Base-by-base conservation (phyloP, 1,140 invertebrate genomes). In the Belonocnema kinseyi region DNA sequence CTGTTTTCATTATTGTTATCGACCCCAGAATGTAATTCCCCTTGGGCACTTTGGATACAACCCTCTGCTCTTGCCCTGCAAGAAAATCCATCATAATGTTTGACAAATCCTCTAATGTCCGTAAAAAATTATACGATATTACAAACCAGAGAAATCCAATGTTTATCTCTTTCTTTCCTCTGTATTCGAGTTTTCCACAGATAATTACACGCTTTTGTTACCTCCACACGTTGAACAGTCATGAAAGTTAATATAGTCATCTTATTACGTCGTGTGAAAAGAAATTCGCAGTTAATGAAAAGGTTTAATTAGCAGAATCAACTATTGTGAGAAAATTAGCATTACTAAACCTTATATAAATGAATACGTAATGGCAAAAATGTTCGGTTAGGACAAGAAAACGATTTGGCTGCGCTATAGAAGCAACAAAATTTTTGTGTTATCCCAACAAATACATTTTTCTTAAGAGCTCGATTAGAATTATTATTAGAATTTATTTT, bases 21-120 rank as follows among this genome's bases (percentile, higher is more conserved):
- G 14, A 21, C 40, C 40, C 21, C 33, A 40, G 61, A 33, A 66
- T 66, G 40, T 66, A n/a, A 66, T 66, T 66, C 61, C 40, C 40
- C 61, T 33, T n/a, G 61, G 61, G 61, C 13, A 26, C 33, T 66
- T 66, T 66, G 46, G 61, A 40, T 66, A 66, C 61, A 66, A 40
- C 61, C 61, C 26, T 46, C 58, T 33, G 33, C 26, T 21, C 19
- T 56, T 56, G n/a, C 12, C 40, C 40, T 46, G 26, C 13, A 16
- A 16, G 21, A 61, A 26, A 33, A 16, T 26, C 58, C 26, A 33
- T 14, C 26, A 14, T 26, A 16, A 56, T 21, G 26, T 2, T 26
- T 66, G 33, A 40, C 61, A 66, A 66, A 66, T 66, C 61, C 16
- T 66, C n/a, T 66, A 46, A 46, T 40, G 33, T 14, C 40, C 26